Conservation (phyloP, 2,888 invertebrate genomes). For the Xylophagus ater region DNA sequence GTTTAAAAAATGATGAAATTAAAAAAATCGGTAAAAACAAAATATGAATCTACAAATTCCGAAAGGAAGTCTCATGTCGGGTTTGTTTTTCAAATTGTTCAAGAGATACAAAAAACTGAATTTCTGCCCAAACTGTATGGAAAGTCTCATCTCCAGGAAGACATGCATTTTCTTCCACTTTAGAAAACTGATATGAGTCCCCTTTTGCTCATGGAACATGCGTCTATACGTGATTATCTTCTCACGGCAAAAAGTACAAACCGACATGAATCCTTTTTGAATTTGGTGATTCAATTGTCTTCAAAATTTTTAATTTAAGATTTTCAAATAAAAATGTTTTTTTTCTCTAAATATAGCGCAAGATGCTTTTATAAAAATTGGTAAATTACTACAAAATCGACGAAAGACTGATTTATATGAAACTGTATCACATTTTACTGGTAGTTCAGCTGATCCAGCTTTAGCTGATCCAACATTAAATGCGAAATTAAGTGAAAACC, state of each 20-base stretch:
- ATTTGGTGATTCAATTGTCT: background rate
- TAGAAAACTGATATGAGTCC: no score
- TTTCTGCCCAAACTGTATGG: no score
- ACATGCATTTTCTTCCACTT: no score
- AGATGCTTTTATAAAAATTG: slow-evolving; percentile 54
- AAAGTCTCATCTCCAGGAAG: no score
- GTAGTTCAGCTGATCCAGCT: slow-evolving; percentile 48
- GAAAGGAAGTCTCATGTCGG: slow-evolving; percentile 3
- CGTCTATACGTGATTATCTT: background rate
- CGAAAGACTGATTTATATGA: slow-evolving; percentile 55
- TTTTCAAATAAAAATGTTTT: background rate
- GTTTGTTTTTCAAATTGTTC: background rate
- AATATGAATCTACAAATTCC: background rate
- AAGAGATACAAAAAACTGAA: no score
- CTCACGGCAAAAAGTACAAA: background rate
- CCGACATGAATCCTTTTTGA: background rate
- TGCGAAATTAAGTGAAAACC: slow-evolving; percentile 47
- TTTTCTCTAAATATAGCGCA: slow-evolving; percentile 40
- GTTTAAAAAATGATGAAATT: slow-evolving; percentile 32
- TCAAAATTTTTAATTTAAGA: background rate
- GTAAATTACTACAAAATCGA: slow-evolving; percentile 50
- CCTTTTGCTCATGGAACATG: no score
- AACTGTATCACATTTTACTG: slow-evolving; percentile 44
- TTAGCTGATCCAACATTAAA: slow-evolving; percentile 43
- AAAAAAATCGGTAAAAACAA: slow-evolving; percentile 31